phyloP scores from a whole-genome alignment of 2,113 vertebrate genomes.

The Anas platyrhynchos region DNA sequence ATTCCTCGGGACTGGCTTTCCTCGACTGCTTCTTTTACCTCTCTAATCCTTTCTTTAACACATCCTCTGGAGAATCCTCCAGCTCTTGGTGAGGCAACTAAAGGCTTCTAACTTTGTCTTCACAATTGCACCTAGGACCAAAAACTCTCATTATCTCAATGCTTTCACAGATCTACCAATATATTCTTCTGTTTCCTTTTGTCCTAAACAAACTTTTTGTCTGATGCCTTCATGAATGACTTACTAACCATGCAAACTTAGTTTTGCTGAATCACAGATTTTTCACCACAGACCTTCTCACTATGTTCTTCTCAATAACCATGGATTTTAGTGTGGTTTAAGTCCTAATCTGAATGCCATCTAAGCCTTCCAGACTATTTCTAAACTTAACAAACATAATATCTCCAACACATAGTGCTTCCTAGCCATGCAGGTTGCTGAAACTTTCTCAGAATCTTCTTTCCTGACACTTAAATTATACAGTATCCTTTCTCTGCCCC shows the following conservation, averaged over 20 bases:
- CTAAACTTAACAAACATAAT: neutral
- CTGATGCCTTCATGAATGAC: neutral
- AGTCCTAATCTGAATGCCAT: neutral
- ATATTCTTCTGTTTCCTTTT: neutral
- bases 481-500: neutral
- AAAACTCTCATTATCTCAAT: neutral
- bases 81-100: neutral
- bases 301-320: neutral
- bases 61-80: neutral
- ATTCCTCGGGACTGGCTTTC: constrained; percentile 20
- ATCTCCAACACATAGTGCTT: neutral
- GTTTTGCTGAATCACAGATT: neutral
- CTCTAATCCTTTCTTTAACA: constrained; percentile 18
- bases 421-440: neutral
- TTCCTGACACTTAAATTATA: neutral
- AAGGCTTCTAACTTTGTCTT: neutral
- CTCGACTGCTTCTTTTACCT: neutral
- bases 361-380: neutral
- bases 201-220: neutral
- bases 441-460: neutral
- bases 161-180: neutral
- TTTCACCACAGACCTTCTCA: neutral
- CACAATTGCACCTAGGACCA: neutral
- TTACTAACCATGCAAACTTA: neutral
- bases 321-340: neutral